A percentile compares a stretch with the other conserved stretches of the same genome.
Conservation (phyloP, 2,113 vertebrate species). For the Misgurnus anguillicaudatus region DNA sequence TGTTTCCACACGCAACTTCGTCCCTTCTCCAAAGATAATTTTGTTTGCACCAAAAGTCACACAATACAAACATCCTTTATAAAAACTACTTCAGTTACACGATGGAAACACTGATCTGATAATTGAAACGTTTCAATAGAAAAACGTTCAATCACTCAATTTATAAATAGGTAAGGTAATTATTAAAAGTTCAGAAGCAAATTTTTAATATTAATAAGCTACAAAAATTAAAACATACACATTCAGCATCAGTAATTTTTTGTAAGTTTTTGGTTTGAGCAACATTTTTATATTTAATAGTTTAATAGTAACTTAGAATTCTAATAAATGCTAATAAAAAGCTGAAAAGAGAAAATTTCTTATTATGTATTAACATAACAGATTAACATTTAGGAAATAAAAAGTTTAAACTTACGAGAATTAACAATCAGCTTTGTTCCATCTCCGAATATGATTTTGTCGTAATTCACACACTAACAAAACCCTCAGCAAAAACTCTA, state of each 20-base stretch:
- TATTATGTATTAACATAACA: too few relatives aligned
- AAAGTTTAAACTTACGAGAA: constrained; percentile 11
- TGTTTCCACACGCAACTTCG: constrained; percentile 38
- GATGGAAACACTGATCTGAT: not conserved
- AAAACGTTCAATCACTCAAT: too few relatives aligned
- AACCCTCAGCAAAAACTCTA: not conserved
- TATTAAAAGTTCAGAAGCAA: too few relatives aligned
- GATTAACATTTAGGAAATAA: not conserved
- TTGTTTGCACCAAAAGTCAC: constrained; percentile 39
- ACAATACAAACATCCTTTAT: constrained; percentile 23
- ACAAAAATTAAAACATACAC: too few relatives aligned
- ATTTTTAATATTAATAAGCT: too few relatives aligned
- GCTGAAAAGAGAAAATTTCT: too few relatives aligned
- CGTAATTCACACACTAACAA: constrained; percentile 44
- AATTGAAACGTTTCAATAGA: not conserved
- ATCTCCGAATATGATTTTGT: constrained; percentile 35
- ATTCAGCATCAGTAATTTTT: not conserved
- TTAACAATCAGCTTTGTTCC: constrained; percentile 25
- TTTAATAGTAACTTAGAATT: too few relatives aligned
- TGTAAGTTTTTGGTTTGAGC: not conserved
- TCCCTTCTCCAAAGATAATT: constrained; percentile 51
- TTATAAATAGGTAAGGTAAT: too few relatives aligned
- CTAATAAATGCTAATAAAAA: too few relatives aligned
- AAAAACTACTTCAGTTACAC: constrained; percentile 23
- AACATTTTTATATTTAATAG: too few relatives aligned